A percentile compares a stretch with the other conserved stretches of the same genome.
Evolutionary conservation across 2,888 invertebrate genomes (phyloP).

Genomic region (Oligia strigilis): DNA sequence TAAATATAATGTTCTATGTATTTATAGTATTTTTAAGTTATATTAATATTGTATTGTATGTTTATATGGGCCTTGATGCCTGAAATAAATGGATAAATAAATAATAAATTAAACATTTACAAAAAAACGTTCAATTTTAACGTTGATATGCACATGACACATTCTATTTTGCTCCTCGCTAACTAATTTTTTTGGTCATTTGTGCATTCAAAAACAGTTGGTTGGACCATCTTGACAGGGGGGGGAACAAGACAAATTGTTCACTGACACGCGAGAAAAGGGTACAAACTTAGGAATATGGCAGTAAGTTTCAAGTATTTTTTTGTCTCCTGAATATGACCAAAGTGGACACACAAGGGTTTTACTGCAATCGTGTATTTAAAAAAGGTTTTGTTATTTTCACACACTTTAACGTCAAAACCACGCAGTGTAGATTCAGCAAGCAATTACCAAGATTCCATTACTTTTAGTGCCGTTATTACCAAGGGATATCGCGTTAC

Average conservation of each 20-base stretch:
- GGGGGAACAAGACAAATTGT: constrained; percentile 44
- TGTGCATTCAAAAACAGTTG: constrained; percentile 24
- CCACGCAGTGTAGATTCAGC: neutral
- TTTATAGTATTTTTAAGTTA: too few relatives aligned
- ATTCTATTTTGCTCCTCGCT: neutral
- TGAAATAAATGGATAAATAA: too few relatives aligned
- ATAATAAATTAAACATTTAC: neutral
- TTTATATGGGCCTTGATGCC: too few relatives aligned
- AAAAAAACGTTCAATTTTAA: neutral
- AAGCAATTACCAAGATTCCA: neutral
- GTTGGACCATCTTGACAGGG: constrained; percentile 14
- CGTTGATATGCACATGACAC: neutral
- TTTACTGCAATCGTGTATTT: neutral
- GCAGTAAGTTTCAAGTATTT: neutral
- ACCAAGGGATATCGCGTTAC: neutral
- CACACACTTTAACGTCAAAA: too few relatives aligned
- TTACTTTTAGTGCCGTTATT: neutral
- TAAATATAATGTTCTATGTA: too few relatives aligned
- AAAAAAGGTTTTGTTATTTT: too few relatives aligned
- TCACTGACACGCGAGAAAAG: constrained; percentile 31
- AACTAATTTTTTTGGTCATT: neutral
- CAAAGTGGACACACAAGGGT: neutral
- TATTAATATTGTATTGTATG: too few relatives aligned
- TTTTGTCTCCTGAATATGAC: neutral
- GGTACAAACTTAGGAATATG: neutral